Conservation (phyloP, 2,888 invertebrate genomes). For the Dendrolimus pini region DNA sequence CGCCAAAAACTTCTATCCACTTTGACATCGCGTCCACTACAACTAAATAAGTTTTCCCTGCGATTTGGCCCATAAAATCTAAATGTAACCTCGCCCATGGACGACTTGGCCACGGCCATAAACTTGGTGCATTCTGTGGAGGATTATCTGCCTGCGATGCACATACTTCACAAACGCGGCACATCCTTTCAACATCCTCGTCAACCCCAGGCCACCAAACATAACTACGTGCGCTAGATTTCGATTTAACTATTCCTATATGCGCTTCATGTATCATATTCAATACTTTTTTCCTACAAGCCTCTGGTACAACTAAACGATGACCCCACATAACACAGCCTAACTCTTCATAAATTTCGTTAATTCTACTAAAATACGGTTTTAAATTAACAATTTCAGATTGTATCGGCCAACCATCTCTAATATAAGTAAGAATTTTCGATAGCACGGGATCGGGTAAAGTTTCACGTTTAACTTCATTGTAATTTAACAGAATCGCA, state of each 20-base stretch:
- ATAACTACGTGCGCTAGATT: conserved; percentile 10
- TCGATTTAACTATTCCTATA: conserved; percentile 14
- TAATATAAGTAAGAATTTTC: conserved; percentile 11
- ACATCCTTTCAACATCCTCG: conserved; percentile 20
- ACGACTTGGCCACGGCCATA: conserved; percentile 8
- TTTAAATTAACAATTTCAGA: conserved; percentile 6
- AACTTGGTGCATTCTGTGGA: not conserved
- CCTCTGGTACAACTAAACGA: conserved; percentile 4
- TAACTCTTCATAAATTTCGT: conserved; percentile 15
- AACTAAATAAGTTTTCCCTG: conserved; percentile 10
- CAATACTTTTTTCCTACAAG: conserved; percentile 5
- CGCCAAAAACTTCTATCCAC: no score
- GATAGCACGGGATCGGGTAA: conserved; percentile 10
- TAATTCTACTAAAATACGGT: conserved; percentile 15
- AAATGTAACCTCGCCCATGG: conserved; percentile 9
- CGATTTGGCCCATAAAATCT: no score
- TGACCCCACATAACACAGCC: conserved; percentile 14
- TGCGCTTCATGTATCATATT: conserved; percentile 8
- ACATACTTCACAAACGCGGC: conserved; percentile 4
- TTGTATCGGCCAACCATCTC: conserved; percentile 15
- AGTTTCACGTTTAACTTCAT: conserved; percentile 6
- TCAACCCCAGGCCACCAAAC: conserved; percentile 14
- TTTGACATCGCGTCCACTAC: no score
- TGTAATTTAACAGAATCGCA: conserved; percentile 10
- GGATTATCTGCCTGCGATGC: no score